phyloP scores from a whole-genome alignment of 1,140 invertebrate species.

The Trachymyrmex septentrionalis region DNA sequence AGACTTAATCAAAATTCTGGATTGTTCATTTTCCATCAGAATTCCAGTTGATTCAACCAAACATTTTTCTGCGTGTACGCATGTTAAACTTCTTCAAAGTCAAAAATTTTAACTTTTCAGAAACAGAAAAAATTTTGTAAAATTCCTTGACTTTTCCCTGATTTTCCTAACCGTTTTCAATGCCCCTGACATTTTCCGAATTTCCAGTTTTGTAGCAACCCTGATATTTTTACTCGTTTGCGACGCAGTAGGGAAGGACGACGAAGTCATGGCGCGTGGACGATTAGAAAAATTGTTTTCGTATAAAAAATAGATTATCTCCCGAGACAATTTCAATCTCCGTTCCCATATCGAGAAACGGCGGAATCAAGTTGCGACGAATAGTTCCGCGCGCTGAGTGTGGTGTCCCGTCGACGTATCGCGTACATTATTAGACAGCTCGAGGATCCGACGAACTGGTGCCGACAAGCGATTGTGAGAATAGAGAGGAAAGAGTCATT shows the following conservation, averaged over 20 bases:
- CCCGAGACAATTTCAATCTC: neutral
- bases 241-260: neutral
- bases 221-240: neutral
- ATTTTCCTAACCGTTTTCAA: too few relatives aligned
- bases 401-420: conserved; percentile 46
- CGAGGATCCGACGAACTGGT: conserved; percentile 74
- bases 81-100: too few relatives aligned
- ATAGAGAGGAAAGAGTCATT: conserved; percentile 74
- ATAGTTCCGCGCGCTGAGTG: conserved; percentile 80
- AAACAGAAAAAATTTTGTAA: too few relatives aligned
- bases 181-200: too few relatives aligned
- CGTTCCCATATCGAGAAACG: conserved; percentile 5
- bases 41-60: too few relatives aligned
- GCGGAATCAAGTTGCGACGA: conserved; percentile 68
- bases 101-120: too few relatives aligned
- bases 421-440: conserved; percentile 59
- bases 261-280: neutral
- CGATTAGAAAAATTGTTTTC: conserved; percentile 1
- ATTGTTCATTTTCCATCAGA: too few relatives aligned
- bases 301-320: conserved; percentile 32
- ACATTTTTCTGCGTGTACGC: too few relatives aligned
- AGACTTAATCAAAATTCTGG: too few relatives aligned
- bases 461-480: conserved; percentile 85
- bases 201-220: too few relatives aligned
- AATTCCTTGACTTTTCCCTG: too few relatives aligned